These are phyloP conservation scores for Pseudorhombus dupliciocellatus DNA, from an alignment of 2,113 vertebrate genomes.

Conservation along the genomic window DNA sequence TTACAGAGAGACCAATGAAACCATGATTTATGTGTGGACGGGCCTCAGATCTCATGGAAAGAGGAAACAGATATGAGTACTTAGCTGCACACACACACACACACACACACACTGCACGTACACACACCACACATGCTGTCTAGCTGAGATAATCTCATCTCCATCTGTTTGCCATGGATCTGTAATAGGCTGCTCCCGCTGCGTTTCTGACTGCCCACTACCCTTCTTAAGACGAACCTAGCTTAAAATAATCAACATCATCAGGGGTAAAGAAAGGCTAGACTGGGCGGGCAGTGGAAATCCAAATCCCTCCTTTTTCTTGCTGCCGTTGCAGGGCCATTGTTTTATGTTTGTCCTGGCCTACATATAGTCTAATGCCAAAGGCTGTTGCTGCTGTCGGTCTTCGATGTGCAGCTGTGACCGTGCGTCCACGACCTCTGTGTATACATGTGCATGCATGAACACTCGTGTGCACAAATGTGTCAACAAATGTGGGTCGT, in stretches of 20 bases:
- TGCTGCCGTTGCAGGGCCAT: constrained; percentile 27
- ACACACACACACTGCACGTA: constrained; percentile 17
- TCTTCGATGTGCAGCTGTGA: constrained; percentile 46
- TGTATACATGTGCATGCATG: constrained; percentile 55
- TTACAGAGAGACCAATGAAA: constrained; percentile 23
- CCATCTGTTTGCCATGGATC: constrained; percentile 73
- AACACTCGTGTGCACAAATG: constrained; percentile 39
- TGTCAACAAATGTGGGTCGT: constrained; percentile 30
- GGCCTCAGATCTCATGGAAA: constrained; percentile 46
- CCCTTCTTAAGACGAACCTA: constrained; percentile 28
- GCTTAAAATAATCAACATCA: constrained; percentile 64
- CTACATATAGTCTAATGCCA: constrained; percentile 32
- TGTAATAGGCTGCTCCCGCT: constrained; percentile 67
- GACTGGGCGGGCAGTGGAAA: constrained; percentile 38
- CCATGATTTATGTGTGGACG: constrained; percentile 10
- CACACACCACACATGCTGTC: constrained; percentile 55
- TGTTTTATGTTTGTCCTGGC: constrained; percentile 36
- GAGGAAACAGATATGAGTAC: constrained; percentile 62
- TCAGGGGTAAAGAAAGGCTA: constrained; percentile 30
- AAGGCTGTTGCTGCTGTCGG: constrained; percentile 13
- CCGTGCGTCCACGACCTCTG: constrained; percentile 17
- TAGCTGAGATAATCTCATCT: constrained; percentile 77
- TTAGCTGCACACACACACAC: constrained; percentile 23
- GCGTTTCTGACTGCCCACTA: constrained; percentile 59
- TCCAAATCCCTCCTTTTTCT: constrained; percentile 38